These are phyloP conservation scores for Coregonus suidteri DNA, from an alignment of 2,797 vertebrate species.

Conservation along the genomic window DNA sequence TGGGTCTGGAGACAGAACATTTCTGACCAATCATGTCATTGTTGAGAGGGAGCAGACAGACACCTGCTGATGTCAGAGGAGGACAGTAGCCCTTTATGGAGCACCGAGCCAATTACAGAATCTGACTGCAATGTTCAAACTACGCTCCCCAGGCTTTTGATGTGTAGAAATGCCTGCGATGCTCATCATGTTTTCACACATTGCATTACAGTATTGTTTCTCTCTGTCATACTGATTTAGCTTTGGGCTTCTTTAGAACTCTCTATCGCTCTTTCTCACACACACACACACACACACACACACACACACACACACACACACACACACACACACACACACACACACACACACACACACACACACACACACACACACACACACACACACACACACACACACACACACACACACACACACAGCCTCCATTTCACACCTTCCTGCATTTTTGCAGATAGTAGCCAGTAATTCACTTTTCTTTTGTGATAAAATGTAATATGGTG, in stretches of 20 bases:
- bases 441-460: constrained; percentile 14
- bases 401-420: neutral
- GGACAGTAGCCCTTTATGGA: too few relatives aligned
- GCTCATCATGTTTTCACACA: neutral
- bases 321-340: constrained; percentile 7
- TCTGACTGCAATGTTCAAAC: neutral
- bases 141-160: neutral
- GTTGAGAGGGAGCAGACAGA: neutral
- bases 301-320: neutral
- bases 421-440: constrained; percentile 37
- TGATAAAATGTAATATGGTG: constrained; percentile 5
- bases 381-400: neutral
- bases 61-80: neutral
- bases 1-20: constrained; percentile 13
- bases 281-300: neutral
- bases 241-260: constrained; percentile 9
- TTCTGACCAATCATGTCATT: neutral
- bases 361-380: constrained; percentile 5
- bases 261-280: constrained; percentile 22
- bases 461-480: constrained; percentile 18
- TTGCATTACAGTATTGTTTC: constrained; percentile 38
- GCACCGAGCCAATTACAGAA: neutral
- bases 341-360: constrained; percentile 2
- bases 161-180: neutral
- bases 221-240: constrained; percentile 38